These are phyloP conservation scores for Mungos mungo DNA, from an alignment of 2,113 vertebrate species.

Conservation along the genomic window DNA sequence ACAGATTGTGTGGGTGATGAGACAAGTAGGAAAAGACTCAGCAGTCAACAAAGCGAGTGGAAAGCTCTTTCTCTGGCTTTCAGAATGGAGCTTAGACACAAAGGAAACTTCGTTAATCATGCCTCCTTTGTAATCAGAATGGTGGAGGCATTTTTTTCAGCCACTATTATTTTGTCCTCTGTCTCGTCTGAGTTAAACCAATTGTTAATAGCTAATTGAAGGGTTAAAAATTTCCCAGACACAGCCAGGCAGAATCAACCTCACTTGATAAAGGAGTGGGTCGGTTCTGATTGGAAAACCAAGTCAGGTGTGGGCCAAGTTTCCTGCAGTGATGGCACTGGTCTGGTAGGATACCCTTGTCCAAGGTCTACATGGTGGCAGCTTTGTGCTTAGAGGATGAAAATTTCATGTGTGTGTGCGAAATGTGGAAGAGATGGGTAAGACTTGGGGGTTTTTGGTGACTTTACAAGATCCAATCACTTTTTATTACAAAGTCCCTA, in stretches of 20 bases:
- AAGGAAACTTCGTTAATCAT: slow-evolving; percentile 73
- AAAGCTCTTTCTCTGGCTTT: slow-evolving; percentile 47
- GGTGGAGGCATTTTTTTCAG: slow-evolving; percentile 59
- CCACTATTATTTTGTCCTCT: slow-evolving; percentile 55
- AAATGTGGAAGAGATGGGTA: neutral
- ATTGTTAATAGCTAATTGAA: slow-evolving; percentile 58
- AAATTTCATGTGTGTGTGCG: neutral
- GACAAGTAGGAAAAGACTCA: slow-evolving; percentile 71
- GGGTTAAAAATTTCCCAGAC: slow-evolving; percentile 71
- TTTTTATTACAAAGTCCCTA: neutral
- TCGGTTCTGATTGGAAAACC: neutral
- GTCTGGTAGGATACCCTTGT: neutral
- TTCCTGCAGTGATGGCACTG: neutral
- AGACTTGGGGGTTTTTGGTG: neutral
- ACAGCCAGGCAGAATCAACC: slow-evolving; percentile 24
- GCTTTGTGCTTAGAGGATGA: neutral
- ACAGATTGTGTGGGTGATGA: slow-evolving; percentile 79
- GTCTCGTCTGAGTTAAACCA: slow-evolving; percentile 61
- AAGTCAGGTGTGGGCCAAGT: neutral
- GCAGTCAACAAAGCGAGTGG: slow-evolving; percentile 40
- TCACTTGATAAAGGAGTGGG: neutral
- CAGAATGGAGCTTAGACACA: slow-evolving; percentile 70
- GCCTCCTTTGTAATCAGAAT: slow-evolving; percentile 70
- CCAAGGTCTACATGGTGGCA: neutral
- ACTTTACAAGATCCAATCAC: neutral